Percentiles rank a stretch among this genome's conserved stretches.
Evolutionary conservation across 1,140 invertebrate species (phyloP).

Genomic region (Melitaea cinxia): DNA sequence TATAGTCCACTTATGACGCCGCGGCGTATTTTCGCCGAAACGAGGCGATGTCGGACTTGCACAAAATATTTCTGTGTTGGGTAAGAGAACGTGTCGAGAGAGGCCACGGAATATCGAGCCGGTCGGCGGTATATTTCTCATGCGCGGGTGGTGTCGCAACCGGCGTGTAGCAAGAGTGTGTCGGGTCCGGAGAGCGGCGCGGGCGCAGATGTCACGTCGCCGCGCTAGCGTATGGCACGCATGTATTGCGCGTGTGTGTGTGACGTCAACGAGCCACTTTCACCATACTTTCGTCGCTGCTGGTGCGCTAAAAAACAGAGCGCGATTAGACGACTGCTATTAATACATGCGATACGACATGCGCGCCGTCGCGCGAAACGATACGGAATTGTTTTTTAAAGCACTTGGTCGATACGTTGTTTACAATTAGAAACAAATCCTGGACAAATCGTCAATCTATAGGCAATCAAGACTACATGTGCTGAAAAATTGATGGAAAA

Average conservation of each 20-base stretch:
- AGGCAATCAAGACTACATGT: no score
- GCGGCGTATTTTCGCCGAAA: constrained; percentile 11
- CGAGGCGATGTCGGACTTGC: constrained; percentile 27
- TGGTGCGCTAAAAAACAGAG: constrained; percentile 73
- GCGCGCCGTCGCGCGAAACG: constrained; percentile 63
- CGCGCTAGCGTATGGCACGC: constrained; percentile 45
- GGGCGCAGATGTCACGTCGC: constrained; percentile 49
- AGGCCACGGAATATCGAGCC: constrained; percentile 64
- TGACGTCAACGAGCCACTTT: constrained; percentile 79
- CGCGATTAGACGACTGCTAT: constrained; percentile 67
- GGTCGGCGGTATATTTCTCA: constrained; percentile 64
- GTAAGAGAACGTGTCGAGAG: constrained; percentile 76
- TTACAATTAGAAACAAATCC: constrained; percentile 1
- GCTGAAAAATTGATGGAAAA: no score
- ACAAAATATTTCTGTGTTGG: constrained; percentile 54
- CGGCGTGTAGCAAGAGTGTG: constrained; percentile 60
- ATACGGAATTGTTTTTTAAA: constrained; percentile 66
- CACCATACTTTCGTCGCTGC: constrained; percentile 79
- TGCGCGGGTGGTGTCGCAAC: constrained; percentile 65
- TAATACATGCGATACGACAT: constrained; percentile 73
- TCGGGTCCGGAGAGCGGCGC: constrained; percentile 58
- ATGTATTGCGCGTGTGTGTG: constrained; percentile 69
- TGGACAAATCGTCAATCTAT: no score
- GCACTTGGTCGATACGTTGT: constrained; percentile 14
- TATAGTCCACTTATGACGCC: constrained; percentile 12